phyloP scores from a whole-genome alignment of 2,888 invertebrate species.

The Drosophila leonis region DNA sequence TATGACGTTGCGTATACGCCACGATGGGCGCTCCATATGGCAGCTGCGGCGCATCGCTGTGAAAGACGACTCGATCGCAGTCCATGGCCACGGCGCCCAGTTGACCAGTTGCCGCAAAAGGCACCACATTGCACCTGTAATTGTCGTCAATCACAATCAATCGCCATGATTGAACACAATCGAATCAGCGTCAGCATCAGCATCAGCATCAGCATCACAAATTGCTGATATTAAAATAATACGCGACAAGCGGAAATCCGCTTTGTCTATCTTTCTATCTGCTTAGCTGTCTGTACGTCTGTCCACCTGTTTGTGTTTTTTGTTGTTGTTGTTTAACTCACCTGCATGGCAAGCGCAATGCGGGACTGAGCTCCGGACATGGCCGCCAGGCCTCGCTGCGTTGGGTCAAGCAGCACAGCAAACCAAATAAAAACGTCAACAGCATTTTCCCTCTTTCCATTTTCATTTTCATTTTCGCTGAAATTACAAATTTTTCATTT shows the following conservation, averaged over 20 bases:
- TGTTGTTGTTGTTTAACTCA: constrained; percentile 66
- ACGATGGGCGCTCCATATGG: constrained; percentile 93
- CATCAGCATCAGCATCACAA: constrained; percentile 40
- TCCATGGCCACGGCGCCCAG: constrained; percentile 89
- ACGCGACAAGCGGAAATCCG: constrained; percentile 62
- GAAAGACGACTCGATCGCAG: constrained; percentile 93
- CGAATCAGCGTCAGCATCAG: constrained; percentile 42
- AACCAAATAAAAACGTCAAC: constrained; percentile 60
- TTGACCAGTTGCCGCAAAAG: constrained; percentile 86
- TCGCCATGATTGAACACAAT: constrained; percentile 41
- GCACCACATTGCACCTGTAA: constrained; percentile 86
- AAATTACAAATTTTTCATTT: constrained; percentile 37
- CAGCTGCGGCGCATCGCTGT: constrained; percentile 91
- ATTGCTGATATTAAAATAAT: constrained; percentile 66
- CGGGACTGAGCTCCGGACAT: constrained; percentile 91
- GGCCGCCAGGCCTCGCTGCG: constrained; percentile 88
- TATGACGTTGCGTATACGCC: constrained; percentile 91
- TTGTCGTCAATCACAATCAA: constrained; percentile 51
- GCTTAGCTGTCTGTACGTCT: not conserved
- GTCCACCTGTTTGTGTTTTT: constrained; percentile 14
- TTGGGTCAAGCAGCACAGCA: constrained; percentile 76
- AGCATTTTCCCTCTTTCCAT: constrained; percentile 29
- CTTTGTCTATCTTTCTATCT: constrained; percentile 3
- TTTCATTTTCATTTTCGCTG: constrained; percentile 61
- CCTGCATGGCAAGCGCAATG: constrained; percentile 91